Base-by-base conservation (phyloP, 2,797 vertebrate genomes). In the Otus scops region DNA sequence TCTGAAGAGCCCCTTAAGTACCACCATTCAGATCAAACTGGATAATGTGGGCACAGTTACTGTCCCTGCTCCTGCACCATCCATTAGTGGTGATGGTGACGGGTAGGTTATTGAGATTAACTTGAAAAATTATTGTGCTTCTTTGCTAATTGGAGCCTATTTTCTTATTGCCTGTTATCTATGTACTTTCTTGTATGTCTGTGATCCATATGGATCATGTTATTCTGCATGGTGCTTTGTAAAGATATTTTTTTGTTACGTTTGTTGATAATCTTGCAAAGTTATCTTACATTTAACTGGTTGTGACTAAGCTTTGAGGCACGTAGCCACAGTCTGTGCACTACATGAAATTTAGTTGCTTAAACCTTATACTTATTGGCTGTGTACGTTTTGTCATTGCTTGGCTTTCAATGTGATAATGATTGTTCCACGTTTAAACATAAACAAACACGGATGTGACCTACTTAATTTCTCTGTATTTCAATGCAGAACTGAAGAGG, bases 11-110 rank as follows among this genome's bases (percentile, higher is more conserved):
- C 99, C 99, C 98, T 99, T 99, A 99, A 99, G 99, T 99, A 99
- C 99, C 99, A 99, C 99, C 99, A 99, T 99, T 99, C 99, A 99
- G 99, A 99, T 99, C 99, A 99, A 99, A 99, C 99, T 99, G 99
- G 99, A 99, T 99, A 99, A 99, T 99, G 99, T 99, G 99, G 99
- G 99, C 99, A 99, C 99, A 98, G 99, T 99, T 99, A 99, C 99
- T 99, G 99, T 99, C 98, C 99, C 99, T 98, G 99, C 99, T 98
- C 99, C 99, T 99, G 99, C 99, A 99, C 99, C 99, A 99, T 99
- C 99, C 98, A 97, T 99, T 99, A 99, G 99, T 99, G 99, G 99
- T 99, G 99, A 99, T 99, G 99, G 99, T 99, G 99, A 99, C 99
- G 99, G 99, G 99, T 99, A 99, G 99, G 99, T 99, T 99, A 99